phyloP scores from a whole-genome alignment of 2,888 invertebrate species.

The Panzeria rudis region DNA sequence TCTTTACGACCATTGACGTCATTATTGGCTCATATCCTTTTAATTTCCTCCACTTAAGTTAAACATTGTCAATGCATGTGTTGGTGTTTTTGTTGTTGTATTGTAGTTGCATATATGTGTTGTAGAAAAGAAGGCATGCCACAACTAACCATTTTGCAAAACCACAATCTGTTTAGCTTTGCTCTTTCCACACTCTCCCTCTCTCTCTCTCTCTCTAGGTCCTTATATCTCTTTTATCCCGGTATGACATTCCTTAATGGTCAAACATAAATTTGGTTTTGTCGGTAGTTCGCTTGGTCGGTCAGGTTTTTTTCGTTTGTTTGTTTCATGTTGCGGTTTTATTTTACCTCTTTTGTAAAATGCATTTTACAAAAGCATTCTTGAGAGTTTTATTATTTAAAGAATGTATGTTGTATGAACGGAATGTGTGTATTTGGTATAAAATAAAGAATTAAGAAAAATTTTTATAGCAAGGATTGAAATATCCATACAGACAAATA shows the following conservation, averaged over 20 bases:
- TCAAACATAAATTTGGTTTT: slow-evolving; percentile 39
- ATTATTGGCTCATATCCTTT: slow-evolving; percentile 53
- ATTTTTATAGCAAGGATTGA: background rate
- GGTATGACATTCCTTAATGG: slow-evolving; percentile 31
- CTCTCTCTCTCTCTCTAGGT: no score
- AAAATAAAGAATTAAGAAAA: background rate
- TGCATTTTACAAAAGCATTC: slow-evolving; percentile 17
- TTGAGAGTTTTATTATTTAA: slow-evolving; percentile 1
- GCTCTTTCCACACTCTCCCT: background rate
- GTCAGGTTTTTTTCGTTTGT: background rate
- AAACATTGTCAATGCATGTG: slow-evolving; percentile 22
- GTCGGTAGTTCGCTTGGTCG: slow-evolving; percentile 29
- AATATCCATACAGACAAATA: background rate
- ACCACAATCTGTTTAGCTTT: slow-evolving; percentile 32
- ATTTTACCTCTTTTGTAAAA: slow-evolving; percentile 22
- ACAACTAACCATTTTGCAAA: slow-evolving; percentile 25
- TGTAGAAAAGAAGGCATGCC: background rate
- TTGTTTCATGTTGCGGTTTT: background rate
- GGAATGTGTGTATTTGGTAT: background rate
- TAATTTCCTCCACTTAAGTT: slow-evolving; percentile 54
- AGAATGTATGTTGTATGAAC: background rate
- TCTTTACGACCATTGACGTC: background rate
- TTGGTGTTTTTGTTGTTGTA: background rate
- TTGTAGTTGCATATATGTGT: background rate
- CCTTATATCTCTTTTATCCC: background rate